These are phyloP conservation scores for Nibea albiflora DNA, from an alignment of 2,113 vertebrate species.

Conservation along the genomic window DNA sequence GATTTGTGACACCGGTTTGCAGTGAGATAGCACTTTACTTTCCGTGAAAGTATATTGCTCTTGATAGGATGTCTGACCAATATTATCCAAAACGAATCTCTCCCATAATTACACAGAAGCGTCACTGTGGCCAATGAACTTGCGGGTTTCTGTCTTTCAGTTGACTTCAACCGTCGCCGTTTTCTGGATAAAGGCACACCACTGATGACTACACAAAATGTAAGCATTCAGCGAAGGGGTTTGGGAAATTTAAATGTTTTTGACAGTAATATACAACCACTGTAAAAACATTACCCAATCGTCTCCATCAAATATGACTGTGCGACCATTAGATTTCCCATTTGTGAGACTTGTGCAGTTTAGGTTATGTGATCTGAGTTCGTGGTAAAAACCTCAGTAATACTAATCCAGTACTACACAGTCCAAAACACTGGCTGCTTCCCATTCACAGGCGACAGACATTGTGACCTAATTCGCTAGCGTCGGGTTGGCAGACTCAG, in stretches of 20 bases:
- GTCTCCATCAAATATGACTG: conserved; percentile 7
- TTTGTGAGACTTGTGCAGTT: conserved; percentile 12
- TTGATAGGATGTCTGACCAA: conserved; percentile 4
- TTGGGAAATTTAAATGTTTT: conserved; percentile 22
- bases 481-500: conserved; percentile 41
- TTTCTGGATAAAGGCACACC: conserved; percentile 13
- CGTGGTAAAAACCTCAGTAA: conserved; percentile 22
- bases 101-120: conserved; percentile 26
- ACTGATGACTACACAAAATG: conserved; percentile 1
- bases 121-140: not conserved
- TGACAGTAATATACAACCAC: conserved; percentile 31
- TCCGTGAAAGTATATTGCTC: conserved; percentile 15
- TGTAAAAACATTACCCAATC: conserved; percentile 33
- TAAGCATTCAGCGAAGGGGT: conserved; percentile 1
- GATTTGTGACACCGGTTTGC: not conserved
- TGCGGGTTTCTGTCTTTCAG: conserved; percentile 15
- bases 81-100: conserved; percentile 21
- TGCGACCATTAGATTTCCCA: not conserved
- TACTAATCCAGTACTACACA: not conserved
- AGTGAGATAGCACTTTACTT: not conserved
- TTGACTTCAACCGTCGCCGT: conserved; percentile 29
- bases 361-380: not conserved
- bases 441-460: conserved; percentile 38
- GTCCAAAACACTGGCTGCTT: conserved; percentile 37
- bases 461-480: conserved; percentile 46